Percentiles rank a stretch among this genome's conserved stretches.
phyloP scores from a whole-genome alignment of 2,797 vertebrate species.

The Mormyrus proboscirostris region DNA sequence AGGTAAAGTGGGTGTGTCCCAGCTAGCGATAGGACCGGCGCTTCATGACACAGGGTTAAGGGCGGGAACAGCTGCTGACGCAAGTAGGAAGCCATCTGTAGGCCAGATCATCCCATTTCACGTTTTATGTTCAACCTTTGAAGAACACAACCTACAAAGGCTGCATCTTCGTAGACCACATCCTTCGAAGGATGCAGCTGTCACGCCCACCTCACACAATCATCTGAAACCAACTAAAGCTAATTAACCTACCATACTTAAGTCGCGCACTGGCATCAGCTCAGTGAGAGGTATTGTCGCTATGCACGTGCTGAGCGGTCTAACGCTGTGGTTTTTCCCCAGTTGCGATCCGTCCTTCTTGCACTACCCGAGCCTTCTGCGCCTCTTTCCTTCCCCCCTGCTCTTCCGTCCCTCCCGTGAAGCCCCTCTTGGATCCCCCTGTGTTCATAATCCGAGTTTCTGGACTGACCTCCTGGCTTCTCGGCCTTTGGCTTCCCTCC shows the following conservation, averaged over 20 bases:
- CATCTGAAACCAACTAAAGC: no score
- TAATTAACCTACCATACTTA: no score
- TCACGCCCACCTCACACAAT: no score
- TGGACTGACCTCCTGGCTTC: neutral
- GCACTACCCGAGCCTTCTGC: no score
- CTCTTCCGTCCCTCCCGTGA: neutral
- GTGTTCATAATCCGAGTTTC: neutral
- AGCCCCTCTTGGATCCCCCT: neutral
- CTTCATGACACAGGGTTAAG: neutral
- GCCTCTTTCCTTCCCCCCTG: neutral
- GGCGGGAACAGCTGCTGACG: neutral
- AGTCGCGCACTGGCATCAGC: no score
- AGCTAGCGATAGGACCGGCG: neutral
- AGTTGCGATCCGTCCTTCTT: neutral
- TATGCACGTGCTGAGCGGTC: no score
- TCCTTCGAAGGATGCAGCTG: no score
- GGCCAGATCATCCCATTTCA: neutral
- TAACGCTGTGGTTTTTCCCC: no score
- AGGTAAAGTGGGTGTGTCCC: neutral
- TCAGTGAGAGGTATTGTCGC: no score
- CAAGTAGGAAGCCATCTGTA: neutral
- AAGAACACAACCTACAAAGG: neutral
- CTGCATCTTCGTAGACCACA: no score
- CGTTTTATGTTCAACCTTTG: neutral
- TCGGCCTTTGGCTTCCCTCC: neutral